Evolutionary conservation across 2,113 vertebrate species (phyloP).

Genomic region (Polypterus bichir): DNA sequence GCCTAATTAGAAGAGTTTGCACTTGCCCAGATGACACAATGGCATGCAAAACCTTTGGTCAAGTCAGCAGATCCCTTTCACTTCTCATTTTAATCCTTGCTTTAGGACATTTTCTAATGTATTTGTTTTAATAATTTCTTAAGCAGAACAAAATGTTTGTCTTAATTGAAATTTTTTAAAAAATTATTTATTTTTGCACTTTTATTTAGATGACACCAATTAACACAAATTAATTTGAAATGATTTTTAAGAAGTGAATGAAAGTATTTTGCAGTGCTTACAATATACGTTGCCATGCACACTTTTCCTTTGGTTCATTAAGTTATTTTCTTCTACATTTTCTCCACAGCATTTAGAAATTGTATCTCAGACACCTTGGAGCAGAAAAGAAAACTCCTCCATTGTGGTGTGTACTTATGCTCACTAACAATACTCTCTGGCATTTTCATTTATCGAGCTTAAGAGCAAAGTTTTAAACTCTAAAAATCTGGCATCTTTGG

Average conservation of each 20-base stretch:
- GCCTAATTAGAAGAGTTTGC: no score
- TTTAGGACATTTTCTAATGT: no score
- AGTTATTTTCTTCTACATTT: neutral
- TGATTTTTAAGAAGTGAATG: no score
- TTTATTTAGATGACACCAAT: neutral
- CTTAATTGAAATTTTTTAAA: no score
- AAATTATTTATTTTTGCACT: no score
- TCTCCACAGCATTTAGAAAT: neutral
- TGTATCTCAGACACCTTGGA: neutral
- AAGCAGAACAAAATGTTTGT: no score
- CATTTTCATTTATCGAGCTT: neutral
- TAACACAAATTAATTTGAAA: neutral
- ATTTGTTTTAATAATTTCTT: no score
- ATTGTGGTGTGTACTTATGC: neutral
- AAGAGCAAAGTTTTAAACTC: neutral
- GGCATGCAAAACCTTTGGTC: no score
- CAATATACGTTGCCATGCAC: neutral
- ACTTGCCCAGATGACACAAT: no score
- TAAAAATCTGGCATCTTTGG: neutral
- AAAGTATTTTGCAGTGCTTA: neutral
- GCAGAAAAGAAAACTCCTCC: neutral
- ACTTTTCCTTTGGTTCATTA: neutral
- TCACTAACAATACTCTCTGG: neutral
- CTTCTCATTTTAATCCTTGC: no score
- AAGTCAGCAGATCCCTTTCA: no score